Base-by-base conservation (phyloP, 2,888 invertebrate genomes). In the Entomobrya multifasciata region DNA sequence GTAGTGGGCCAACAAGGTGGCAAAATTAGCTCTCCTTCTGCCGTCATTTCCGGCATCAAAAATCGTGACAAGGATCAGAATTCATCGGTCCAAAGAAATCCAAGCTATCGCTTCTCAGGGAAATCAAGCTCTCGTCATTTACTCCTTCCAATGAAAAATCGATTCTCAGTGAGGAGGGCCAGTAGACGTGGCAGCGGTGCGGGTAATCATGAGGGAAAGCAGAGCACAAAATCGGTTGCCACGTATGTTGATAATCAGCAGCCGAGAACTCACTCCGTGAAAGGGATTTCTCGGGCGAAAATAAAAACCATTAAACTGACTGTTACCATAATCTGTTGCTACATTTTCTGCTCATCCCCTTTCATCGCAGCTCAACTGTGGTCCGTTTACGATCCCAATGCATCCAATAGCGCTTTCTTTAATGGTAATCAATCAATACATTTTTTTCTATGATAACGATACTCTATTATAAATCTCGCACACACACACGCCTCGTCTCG, bases 261-360 rank as follows among this genome's bases (percentile, higher is more conserved):
- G n/a, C 92, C 92, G 0, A 88, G 92, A 41, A 92, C 92, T 3
- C 92, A 93, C 89, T 92, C 93, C 17, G 92, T 92, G 76, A 93
- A 94, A 1, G 92, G 94, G 76, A 94, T 95, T 87, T 94, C 94
- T 11, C 92, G 94, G 70, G 95, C 95, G 13, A 94, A 94, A 92
- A 94, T 95, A 91, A 94, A 94, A 92, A 95, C 95, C 0, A 93
- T 95, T 17, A 94, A 94, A 90, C 94, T 94, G 92, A 95, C 94
- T 8, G 93, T 95, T 44, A 94, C 94, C 1, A 94, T 95, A 20
- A 94, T 95, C 78, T 94, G 94, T 30, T 94, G 95, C 92, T 95
- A 96, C 92, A 94, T 95, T 57, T 92, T 94, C 67, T 95, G 95
- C 90, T 95, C 95, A 91, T 78, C 72, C 41, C 82, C 83, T 20